Base-by-base conservation (phyloP, 2,888 invertebrate species). In the Trachelus iudaicus region DNA sequence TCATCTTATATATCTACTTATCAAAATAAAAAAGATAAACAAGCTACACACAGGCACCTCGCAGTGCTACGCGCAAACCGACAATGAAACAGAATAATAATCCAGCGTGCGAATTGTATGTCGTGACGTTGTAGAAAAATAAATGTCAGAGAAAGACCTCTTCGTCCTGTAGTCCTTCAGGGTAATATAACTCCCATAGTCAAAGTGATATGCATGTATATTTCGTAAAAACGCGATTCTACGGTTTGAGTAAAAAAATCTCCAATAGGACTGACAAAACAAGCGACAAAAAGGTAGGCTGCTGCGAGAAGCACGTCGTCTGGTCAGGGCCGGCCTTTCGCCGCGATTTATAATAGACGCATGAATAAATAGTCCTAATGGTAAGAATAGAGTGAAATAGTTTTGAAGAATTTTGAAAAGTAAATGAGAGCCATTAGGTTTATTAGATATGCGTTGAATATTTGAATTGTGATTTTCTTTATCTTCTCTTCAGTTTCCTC, bases 241-340 rank as follows among this genome's bases (percentile, higher is more conserved):
- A 33, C 23, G 31, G 71, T 71, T 31, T 23, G 30, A 34, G 35
- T 74, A 74, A 35, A 74, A 74, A 74, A 74, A 74, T 33, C 15
- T 71, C n/a, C 34, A 35, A 74, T 30, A 37, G 13, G 35, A 33
- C 12, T 13, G 30, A n/a, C 23, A 74, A 74, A 74, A 74, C 74
- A 34, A 30, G 35, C 34, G 74, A 4, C 74, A 74, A 37, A 74
- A 74, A 74, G 37, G 34, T 73, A 34, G 71, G 34, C 2, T n/a
- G 31, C 31, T 71, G 12, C 74, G 74, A 30, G 37, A 74, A 37
- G 56, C 56, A 56, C 35, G 34, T 30, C 37, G 74, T 30, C 31
- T 74, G 74, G 37, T 37, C 74, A 74, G 74, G 74, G 74, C 37
- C 74, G 74, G 35, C 74, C 74, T 74, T 74, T 74, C 74, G 74